Evolutionary conservation across 2,797 vertebrate species (phyloP), one percentile per base, ranked within the genome.

Genomic region (Melanotaenia trifasciata): DNA sequence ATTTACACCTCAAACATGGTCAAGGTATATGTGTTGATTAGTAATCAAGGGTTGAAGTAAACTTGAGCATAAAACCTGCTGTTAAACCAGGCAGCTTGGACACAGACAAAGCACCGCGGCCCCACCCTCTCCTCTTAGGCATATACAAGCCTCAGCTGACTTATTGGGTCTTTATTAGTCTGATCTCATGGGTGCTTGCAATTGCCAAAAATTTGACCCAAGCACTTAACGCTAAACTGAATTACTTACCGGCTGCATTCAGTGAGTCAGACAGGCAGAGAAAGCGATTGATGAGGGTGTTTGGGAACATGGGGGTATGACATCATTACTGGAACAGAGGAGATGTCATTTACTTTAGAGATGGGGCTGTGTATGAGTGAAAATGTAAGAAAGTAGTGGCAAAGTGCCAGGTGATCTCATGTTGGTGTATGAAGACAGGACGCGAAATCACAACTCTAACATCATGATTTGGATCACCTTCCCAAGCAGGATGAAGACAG

Each of bases 201-300:
- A 78, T 89, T 87, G 89, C 85, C 86, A 90, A 91, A 89, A 93
- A 84, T 79, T 58, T 88, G 88, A 88, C 88, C 90, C 32, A 24
- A 82, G 85, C 90, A 92, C 93, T 94, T 92, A 90, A 91, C 84
- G 90, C 84, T 78, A 84, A 94, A 92, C 85, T 87, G 79, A 92
- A 92, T 93, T 88, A 92, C 86, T 91, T 88, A 85, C 87, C 79
- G 87, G 69, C 84, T 79, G 74, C 54, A 60, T 75, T 79, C 67
- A 76, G 66, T 92, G 90, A 92, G 86, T 90, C 90, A 92, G 86
- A 67, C 56, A 24, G 76, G 30, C 43, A 50, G 61, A 76, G 58
- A 65, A 68, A 59, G 83, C 18, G 32, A 81, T 84, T 75, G 84
- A 88, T 79, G 87, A 88, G 79, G 69, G 85, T 86, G 78, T 91